Percentiles rank a stretch among this genome's conserved stretches.
Evolutionary conservation across 2,797 vertebrate genomes (phyloP).

Genomic region (Lindbergichthys nudifrons): DNA sequence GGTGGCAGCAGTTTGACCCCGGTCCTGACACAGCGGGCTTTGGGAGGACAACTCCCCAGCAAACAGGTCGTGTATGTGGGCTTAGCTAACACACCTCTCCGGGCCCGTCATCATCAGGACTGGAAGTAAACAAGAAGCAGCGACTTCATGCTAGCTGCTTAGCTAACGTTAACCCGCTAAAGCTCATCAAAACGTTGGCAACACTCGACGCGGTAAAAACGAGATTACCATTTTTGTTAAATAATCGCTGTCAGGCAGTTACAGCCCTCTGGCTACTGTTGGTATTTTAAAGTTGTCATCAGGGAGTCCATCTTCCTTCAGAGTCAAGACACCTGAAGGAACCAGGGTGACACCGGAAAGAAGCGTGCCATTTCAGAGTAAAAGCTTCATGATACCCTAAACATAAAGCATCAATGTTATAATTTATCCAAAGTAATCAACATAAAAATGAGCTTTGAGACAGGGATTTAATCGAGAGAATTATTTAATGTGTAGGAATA

Average conservation of each 20-base stretch:
- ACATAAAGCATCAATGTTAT: too few relatives aligned
- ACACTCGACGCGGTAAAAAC: neutral
- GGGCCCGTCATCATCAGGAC: slow-evolving; percentile 63
- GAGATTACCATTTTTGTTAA: neutral
- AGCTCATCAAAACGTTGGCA: neutral
- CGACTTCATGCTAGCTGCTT: slow-evolving; percentile 60
- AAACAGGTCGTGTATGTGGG: slow-evolving; percentile 50
- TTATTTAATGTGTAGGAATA: too few relatives aligned
- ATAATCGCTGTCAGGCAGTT: neutral
- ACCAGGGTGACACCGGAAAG: too few relatives aligned
- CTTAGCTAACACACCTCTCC: slow-evolving; percentile 69
- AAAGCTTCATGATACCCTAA: too few relatives aligned
- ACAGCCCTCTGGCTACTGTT: neutral
- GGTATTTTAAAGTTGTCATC: slow-evolving; percentile 71
- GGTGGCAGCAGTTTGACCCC: slow-evolving; percentile 22
- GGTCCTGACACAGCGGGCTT: slow-evolving; percentile 27
- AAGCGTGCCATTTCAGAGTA: too few relatives aligned
- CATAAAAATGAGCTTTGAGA: too few relatives aligned
- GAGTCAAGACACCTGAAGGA: slow-evolving; percentile 55
- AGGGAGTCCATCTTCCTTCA: slow-evolving; percentile 51
- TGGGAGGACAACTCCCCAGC: slow-evolving; percentile 30
- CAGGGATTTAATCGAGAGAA: too few relatives aligned
- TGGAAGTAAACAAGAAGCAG: slow-evolving; percentile 73
- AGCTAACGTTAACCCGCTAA: slow-evolving; percentile 33
- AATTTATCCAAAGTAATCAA: too few relatives aligned